Evolutionary conservation across 2,797 vertebrate species (phyloP).

Genomic region (Pterois miles): DNA sequence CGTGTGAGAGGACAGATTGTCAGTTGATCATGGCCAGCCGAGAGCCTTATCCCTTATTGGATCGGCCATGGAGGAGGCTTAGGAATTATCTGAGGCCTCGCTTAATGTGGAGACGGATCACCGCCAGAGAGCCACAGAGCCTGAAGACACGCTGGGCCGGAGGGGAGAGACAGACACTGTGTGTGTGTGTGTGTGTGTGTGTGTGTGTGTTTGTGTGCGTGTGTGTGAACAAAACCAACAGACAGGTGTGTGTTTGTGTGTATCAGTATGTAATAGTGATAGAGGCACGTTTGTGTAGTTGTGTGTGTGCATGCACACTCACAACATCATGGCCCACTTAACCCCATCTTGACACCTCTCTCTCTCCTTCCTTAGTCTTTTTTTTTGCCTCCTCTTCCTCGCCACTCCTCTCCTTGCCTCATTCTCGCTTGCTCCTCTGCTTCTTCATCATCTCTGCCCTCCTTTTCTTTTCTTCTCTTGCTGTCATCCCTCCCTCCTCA

Average conservation of each 20-base stretch:
- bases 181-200: constrained; percentile 27
- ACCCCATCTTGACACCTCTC: constrained; percentile 72
- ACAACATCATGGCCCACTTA: constrained; percentile 71
- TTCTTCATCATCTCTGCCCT: background rate
- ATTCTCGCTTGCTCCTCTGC: background rate
- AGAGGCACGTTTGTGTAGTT: background rate
- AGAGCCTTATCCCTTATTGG: constrained; percentile 95
- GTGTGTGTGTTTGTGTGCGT: constrained; percentile 5
- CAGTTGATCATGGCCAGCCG: constrained; percentile 90
- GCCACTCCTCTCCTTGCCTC: background rate
- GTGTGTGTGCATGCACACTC: constrained; percentile 3
- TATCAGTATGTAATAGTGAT: constrained; percentile 55
- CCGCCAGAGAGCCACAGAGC: constrained; percentile 85
- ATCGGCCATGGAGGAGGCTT: constrained; percentile 96
- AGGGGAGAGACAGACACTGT: constrained; percentile 45
- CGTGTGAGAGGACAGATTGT: constrained; percentile 91
- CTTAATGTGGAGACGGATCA: constrained; percentile 94
- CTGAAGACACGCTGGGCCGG: constrained; percentile 65
- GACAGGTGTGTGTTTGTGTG: constrained; percentile 36
- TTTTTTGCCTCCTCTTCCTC: constrained; percentile 24
- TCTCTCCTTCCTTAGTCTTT: constrained; percentile 10
- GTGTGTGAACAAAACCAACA: constrained; percentile 3
- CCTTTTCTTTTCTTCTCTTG: background rate
- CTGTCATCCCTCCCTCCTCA: background rate
- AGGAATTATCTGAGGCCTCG: constrained; percentile 94